Conservation (phyloP, 2,797 vertebrate genomes). For the Toxotes lorentzi region DNA sequence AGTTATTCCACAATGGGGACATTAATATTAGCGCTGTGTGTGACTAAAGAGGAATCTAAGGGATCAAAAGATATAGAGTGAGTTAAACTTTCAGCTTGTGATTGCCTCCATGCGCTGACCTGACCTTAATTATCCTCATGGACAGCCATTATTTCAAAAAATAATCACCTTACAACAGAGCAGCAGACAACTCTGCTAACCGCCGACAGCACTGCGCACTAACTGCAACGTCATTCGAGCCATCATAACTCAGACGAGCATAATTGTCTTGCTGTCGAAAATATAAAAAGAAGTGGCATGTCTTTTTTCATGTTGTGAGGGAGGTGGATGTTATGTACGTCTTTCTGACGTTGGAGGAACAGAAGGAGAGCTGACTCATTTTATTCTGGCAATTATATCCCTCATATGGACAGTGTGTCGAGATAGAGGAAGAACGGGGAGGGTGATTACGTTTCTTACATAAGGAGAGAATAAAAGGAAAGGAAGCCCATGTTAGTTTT, state of each 20-base stretch:
- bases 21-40: constrained; percentile 29
- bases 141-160: background rate
- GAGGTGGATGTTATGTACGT: constrained; percentile 72
- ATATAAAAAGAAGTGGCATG: constrained; percentile 51
- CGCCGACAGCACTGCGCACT: background rate
- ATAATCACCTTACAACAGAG: constrained; percentile 11
- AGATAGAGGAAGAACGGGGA: constrained; percentile 46
- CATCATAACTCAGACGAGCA: constrained; percentile 12
- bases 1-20: constrained; percentile 27
- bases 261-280: constrained; percentile 57
- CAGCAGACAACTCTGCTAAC: constrained; percentile 1
- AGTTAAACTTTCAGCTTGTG: background rate
- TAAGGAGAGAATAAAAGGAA: constrained; percentile 46
- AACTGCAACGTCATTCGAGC: constrained; percentile 16
- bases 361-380: constrained; percentile 81
- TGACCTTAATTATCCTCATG: constrained; percentile 34
- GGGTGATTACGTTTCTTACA: constrained; percentile 52
- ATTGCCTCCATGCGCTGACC: background rate
- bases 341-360: constrained; percentile 76
- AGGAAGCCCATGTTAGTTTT: constrained; percentile 26
- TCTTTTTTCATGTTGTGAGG: constrained; percentile 79
- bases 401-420: constrained; percentile 76
- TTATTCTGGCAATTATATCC: constrained; percentile 73
- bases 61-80: background rate
- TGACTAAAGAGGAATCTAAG: constrained; percentile 20